Evolutionary conservation across 2,888 invertebrate species (phyloP), one percentile per base, ranked within the genome.

Genomic region (Laspeyria flexula): DNA sequence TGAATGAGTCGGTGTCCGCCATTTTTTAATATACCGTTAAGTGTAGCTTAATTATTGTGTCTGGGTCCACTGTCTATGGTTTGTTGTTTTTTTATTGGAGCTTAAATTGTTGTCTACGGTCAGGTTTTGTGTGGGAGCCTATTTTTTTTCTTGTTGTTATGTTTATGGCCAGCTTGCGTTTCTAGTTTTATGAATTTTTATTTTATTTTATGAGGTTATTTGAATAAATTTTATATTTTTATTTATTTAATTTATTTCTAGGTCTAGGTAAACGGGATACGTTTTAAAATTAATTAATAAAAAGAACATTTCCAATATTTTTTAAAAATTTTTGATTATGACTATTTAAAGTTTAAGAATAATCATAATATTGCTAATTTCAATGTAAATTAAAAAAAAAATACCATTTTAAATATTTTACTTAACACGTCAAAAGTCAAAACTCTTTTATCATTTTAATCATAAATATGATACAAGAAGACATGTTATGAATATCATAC

Each of bases 1-100:
- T 12, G 48, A 72, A 73, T 72, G 75, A 60, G 75, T 74, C 72
- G 42, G 40, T 18, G 41, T 25, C 42, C n/a, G 55, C 35, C 55
- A 59, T 49, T 61, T 60, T 60, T 69, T 40, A 25, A 11, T 35
- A 33, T 50, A 60, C 65, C 54, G 63, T 65, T 73, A 73, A 55
- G 44, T 29, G 37, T 18, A 44, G 43, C 50, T 42, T 64, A 54
- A 61, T 62, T 46, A 52, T 66, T 49, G 55, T 51, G 40, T 38
- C 56, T 55, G 46, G 38, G 11, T 35, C 29, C 34, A 38, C 27
- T n/a, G 40, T 60, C 43, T 45, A 41, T 39, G 43, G 5, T 33
- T 21, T 27, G 15, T 55, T 1, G 1, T 55, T 42, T 50, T 48
- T 40, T 18, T 21, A n/a, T 9, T 23, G 7, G 34, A 33, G 39